Evolutionary conservation across 23 tunicate genomes (phyloP), one percentile per base, ranked within the genome.

Genomic region (Diplosoma virens): DNA sequence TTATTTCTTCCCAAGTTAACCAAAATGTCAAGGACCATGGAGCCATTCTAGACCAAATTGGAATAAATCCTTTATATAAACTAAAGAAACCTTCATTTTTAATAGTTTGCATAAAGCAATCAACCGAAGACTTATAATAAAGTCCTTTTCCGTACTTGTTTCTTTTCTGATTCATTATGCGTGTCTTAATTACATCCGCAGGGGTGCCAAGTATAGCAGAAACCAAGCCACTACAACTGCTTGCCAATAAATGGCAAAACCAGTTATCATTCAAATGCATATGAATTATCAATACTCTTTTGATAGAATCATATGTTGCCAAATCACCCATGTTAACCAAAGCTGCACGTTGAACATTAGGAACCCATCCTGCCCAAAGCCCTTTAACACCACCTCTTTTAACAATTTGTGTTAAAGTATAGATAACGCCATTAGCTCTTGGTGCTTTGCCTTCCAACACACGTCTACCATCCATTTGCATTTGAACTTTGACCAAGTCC

Each of bases 21-120:
- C 99, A 95, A 77, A 95, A 95, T 29, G 87, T 89, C 21, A 89
- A 45, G 1, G 95, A 84, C 99, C 99, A 95, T 0, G 99, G 99
- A 22, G 87, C 99, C 75, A 95, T 89, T 33, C 99, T 76, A 2
- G 82, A 77, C 95, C 99, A 89, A 16, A 70, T 89, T 34, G 99
- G 99, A 22, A 90, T 26, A 71, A 95, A 95, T 0, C 99, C 99
- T 71, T 95, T 95, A 66, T 95, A 95, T 2, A 95, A 78, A 59
- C 93, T 80, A 37, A 88, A 75, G 35, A 88, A 68, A 9, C 99
- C 99, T 81, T 95, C 99, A 37, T 89, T 82, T 60, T 48, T 53
- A 0, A 84, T 73, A 27, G 99, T 80, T 77, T 81, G 81, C 28
- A 77, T 30, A 24, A 95, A 68, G 55, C 99, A 95, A 54, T 95